A percentile compares a stretch with the other conserved stretches of the same genome.
Evolutionary conservation across 2,888 invertebrate genomes (phyloP).

Genomic region (Sarcophaga variegata): DNA sequence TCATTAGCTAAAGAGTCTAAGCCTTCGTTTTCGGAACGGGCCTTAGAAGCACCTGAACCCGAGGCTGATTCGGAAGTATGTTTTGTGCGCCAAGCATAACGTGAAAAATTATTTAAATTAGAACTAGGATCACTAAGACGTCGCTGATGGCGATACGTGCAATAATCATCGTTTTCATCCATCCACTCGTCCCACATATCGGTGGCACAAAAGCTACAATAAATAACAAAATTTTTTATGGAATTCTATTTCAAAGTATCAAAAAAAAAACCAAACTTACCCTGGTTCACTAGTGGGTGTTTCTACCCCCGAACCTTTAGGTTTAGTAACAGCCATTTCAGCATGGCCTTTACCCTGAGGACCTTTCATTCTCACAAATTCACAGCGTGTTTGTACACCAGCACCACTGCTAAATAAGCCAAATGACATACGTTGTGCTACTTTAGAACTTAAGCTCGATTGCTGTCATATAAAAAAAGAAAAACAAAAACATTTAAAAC

Average conservation of each 20-base stretch:
- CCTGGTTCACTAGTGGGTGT: constrained; percentile 97
- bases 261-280: constrained; percentile 70
- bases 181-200: constrained; percentile 97
- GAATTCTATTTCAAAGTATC: not conserved
- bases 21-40: constrained; percentile 95
- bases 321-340: constrained; percentile 98
- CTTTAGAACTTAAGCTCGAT: constrained; percentile 96
- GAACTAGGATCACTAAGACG: constrained; percentile 95
- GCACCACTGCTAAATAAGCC: constrained; percentile 91
- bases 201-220: constrained; percentile 86
- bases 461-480: constrained; percentile 82
- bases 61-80: constrained; percentile 83
- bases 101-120: constrained; percentile 91
- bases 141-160: constrained; percentile 90
- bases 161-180: constrained; percentile 92
- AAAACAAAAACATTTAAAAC: not conserved
- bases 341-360: constrained; percentile 98
- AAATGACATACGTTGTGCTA: constrained; percentile 97
- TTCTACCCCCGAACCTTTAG: constrained; percentile 95
- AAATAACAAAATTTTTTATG: not conserved
- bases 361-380: constrained; percentile 99
- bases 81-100: constrained; percentile 90
- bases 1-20: constrained; percentile 92
- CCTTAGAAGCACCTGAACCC: constrained; percentile 87
- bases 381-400: constrained; percentile 90